phyloP scores from a whole-genome alignment of 1,140 invertebrate species.

The Melanaphis sacchari region DNA sequence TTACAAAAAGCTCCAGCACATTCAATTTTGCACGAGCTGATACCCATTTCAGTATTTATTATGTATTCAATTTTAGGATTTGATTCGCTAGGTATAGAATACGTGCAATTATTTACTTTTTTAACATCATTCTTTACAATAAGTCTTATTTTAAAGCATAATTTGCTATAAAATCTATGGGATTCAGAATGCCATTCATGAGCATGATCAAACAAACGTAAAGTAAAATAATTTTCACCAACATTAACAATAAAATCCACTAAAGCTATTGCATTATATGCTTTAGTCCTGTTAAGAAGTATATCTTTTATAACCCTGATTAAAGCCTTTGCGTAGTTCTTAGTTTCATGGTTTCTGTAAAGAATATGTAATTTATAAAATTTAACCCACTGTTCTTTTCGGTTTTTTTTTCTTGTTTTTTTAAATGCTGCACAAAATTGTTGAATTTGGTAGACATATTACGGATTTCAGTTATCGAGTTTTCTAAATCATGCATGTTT shows the following conservation, averaged over 20 bases:
- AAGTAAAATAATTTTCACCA: constrained; percentile 24
- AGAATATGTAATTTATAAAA: no score
- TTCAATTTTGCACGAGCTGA: no score
- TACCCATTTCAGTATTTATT: no score
- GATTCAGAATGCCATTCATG: background rate
- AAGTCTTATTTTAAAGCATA: background rate
- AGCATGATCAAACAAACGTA: constrained; percentile 31
- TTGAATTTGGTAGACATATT: background rate
- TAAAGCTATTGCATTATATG: constrained; percentile 44
- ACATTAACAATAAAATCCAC: constrained; percentile 51
- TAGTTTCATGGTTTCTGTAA: no score
- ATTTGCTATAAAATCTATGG: constrained; percentile 18
- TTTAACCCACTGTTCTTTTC: constrained; percentile 19
- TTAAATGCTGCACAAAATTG: constrained; percentile 33
- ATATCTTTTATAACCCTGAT: no score
- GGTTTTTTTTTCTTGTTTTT: constrained; percentile 8
- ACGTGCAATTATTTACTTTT: constrained; percentile 23
- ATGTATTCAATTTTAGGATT: background rate
- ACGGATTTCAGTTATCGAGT: background rate
- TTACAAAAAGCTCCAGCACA: no score
- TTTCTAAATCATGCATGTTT: background rate
- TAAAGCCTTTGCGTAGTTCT: no score
- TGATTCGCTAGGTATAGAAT: constrained; percentile 36
- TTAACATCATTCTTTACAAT: constrained; percentile 11
- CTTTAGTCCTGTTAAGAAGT: constrained; percentile 32